Base-by-base conservation (phyloP, 2,888 invertebrate genomes). In the Pollenia angustigena region DNA sequence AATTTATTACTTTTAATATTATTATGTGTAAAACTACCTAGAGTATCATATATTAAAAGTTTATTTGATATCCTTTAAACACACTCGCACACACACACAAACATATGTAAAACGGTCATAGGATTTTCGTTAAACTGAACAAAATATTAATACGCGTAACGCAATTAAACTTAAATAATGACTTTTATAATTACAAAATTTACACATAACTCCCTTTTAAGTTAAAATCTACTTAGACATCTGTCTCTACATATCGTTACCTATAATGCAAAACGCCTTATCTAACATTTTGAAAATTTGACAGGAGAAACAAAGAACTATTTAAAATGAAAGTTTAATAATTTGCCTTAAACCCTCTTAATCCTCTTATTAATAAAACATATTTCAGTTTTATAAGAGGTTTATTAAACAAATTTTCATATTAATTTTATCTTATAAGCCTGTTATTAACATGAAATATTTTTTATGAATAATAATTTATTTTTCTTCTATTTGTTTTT, bases 161-260 rank as follows among this genome's bases (percentile, higher is more conserved):
- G 88, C 89, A 88, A 89, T 89, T 89, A 88, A 89, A 85, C 84
- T 62, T 85, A 88, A 88, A 88, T 88, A 89, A 89, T 89, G 86
- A 71, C 87, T 84, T 72, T 84, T 81, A 87, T 88, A 89, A 87
- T 87, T 88, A 89, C 82, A 50, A 87, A 87, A 78, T 80, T 81
- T 32, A 81, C 40, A n/a, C 23, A 50, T 2, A 69, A 18, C 56
- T 11, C 16, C 23, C 14, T 60, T 64, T 60, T 12, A 2, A 14
- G 2, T 46, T 18, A 14, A 40, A 18, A 16, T 48, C 32, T 14
- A 12, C 2, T 52, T 1, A 32, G 6, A 32, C 62, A 76, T 64
- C 54, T 56, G 60, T 23, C 50, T 10, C 32, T 32, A 6, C 0
- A 32, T 32, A 32, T 32, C 32, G 32, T 32, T 32, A 6, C 32